Conservation (phyloP, 2,888 invertebrate species). For the Calameuta idolon region DNA sequence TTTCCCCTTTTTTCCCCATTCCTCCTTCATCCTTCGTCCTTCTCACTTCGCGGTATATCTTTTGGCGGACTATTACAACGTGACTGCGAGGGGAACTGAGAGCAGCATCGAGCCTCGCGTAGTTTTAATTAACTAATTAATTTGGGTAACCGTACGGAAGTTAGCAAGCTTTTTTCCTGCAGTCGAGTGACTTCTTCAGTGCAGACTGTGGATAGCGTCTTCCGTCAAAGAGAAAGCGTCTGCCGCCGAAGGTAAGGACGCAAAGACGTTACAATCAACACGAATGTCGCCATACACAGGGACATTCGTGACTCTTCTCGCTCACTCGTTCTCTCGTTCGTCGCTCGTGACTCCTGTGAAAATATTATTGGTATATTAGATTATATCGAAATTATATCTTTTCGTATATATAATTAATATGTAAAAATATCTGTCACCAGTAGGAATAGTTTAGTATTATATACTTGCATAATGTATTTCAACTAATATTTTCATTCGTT, state of each 20-base stretch:
- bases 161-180: background rate
- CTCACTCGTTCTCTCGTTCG: background rate
- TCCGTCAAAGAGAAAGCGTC: background rate
- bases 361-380: too few relatives aligned
- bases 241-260: background rate
- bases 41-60: background rate
- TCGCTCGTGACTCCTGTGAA: background rate
- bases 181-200: background rate
- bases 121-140: background rate
- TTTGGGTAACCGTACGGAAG: background rate
- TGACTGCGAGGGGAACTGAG: background rate
- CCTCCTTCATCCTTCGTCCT: background rate
- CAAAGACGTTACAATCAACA: background rate
- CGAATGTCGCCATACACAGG: background rate
- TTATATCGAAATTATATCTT: too few relatives aligned
- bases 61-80: background rate
- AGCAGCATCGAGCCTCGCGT: background rate
- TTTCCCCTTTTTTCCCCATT: background rate
- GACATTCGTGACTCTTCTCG: background rate
- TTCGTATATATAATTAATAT: too few relatives aligned
- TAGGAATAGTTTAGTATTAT: too few relatives aligned
- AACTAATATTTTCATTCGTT: too few relatives aligned
- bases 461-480: too few relatives aligned
- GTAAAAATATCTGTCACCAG: too few relatives aligned
- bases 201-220: background rate